Conservation (phyloP, 1,140 invertebrate species). For the Daktulosphaira vitifoliae region DNA sequence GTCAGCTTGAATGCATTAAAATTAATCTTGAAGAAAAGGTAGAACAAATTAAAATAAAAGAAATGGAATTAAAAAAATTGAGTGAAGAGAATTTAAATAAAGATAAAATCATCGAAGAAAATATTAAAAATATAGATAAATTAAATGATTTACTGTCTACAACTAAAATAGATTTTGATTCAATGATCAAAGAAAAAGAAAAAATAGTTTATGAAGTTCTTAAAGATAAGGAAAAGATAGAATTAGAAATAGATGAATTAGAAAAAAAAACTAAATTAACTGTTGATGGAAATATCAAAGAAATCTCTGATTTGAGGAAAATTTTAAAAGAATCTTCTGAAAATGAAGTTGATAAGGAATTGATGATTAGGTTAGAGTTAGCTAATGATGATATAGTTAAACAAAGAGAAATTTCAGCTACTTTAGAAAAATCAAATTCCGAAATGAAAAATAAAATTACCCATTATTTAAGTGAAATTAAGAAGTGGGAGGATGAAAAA, state of each 20-base stretch:
- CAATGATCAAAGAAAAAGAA: neutral
- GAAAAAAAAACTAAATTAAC: neutral
- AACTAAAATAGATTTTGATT: neutral
- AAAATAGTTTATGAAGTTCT: neutral
- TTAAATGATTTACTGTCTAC: neutral
- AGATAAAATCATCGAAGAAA: neutral
- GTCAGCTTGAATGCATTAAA: neutral
- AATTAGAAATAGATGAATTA: neutral
- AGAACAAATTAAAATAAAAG: neutral
- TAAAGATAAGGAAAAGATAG: conserved; percentile 8
- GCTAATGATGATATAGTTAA: neutral
- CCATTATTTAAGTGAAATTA: neutral
- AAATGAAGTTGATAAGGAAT: conserved; percentile 15
- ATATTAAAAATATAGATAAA: neutral
- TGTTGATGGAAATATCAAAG: neutral
- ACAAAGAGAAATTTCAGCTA: neutral
- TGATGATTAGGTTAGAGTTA: conserved; percentile 7
- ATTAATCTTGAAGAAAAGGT: neutral
- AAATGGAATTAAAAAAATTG: neutral
- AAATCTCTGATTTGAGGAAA: neutral
- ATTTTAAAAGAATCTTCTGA: neutral
- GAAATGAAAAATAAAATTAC: neutral
- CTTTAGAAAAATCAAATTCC: conserved; percentile 3
- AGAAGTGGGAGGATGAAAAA: neutral
- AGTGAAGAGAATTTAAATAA: neutral